Conservation (phyloP, 2,797 vertebrate genomes). For the Anguilla anguilla region DNA sequence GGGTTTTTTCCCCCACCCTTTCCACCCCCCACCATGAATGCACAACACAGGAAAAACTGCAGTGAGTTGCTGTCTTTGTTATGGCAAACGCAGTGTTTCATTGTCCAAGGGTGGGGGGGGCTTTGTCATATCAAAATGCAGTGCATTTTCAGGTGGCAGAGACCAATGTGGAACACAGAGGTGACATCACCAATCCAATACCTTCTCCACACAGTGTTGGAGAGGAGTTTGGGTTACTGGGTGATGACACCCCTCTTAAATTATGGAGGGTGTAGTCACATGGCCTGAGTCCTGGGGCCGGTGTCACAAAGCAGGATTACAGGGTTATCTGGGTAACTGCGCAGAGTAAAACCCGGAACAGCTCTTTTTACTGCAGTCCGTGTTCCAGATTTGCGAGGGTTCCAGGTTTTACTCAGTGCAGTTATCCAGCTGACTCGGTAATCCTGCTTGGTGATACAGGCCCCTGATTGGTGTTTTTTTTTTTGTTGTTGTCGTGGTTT, state of each 20-base stretch:
- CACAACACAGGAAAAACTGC: not conserved
- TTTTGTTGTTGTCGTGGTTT: conserved; percentile 22
- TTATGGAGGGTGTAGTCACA: not conserved
- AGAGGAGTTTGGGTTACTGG: not conserved
- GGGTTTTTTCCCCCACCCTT: not conserved
- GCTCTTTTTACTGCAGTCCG: too few relatives aligned
- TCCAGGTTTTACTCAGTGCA: not conserved
- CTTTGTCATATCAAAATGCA: not conserved
- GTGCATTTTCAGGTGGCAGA: not conserved
- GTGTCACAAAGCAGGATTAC: too few relatives aligned
- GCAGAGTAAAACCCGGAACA: too few relatives aligned
- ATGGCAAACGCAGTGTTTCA: not conserved
- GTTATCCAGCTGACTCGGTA: not conserved
- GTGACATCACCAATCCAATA: not conserved
- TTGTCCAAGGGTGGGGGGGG: not conserved
- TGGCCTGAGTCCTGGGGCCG: not conserved
- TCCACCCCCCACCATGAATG: too few relatives aligned
- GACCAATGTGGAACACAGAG: not conserved
- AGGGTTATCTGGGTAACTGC: too few relatives aligned
- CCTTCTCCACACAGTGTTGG: not conserved
- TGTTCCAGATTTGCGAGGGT: not conserved
- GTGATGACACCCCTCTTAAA: not conserved
- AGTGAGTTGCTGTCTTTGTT: not conserved
- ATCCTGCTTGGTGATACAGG: too few relatives aligned
- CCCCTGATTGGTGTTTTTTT: conserved; percentile 30